These are phyloP conservation scores for Equus przewalskii DNA, from an alignment of 2,113 vertebrate genomes.

Conservation along the genomic window DNA sequence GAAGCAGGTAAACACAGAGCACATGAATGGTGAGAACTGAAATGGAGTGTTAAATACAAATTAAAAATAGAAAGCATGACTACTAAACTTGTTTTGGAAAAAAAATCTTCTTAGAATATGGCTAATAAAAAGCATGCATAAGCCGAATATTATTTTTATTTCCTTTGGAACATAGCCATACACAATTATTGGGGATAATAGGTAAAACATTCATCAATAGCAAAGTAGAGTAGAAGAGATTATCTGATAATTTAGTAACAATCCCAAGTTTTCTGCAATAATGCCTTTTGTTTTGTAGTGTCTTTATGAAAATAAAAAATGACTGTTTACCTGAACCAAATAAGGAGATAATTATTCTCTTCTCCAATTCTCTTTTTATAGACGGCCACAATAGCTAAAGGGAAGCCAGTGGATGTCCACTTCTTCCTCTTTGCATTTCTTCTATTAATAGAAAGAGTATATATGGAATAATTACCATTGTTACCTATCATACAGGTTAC, in stretches of 20 bases:
- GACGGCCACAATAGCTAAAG: neutral
- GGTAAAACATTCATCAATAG: neutral
- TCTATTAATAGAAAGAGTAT: neutral
- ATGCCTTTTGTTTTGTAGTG: neutral
- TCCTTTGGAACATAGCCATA: neutral
- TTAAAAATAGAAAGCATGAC: slow-evolving; percentile 71
- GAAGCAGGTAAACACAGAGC: slow-evolving; percentile 54
- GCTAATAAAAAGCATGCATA: neutral
- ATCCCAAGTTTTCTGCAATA: neutral
- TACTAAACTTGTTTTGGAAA: neutral
- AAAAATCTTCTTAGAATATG: slow-evolving; percentile 2
- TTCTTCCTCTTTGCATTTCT: neutral
- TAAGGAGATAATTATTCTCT: neutral
- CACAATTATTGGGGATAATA: neutral
- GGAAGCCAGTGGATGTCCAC: neutral
- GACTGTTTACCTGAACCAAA: neutral
- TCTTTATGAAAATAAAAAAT: neutral
- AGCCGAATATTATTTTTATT: slow-evolving; percentile 16
- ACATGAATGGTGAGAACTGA: slow-evolving; percentile 15
- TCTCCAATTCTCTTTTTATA: neutral
- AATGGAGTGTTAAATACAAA: slow-evolving; percentile 57
- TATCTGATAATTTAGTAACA: neutral
- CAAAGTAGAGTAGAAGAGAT: neutral
- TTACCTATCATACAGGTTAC: rapidly evolving
- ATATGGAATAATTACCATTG: rapidly evolving